Evolutionary conservation across 2,113 vertebrate species (phyloP), one percentile per base, ranked within the genome.

Genomic region (Tursiops truncatus): DNA sequence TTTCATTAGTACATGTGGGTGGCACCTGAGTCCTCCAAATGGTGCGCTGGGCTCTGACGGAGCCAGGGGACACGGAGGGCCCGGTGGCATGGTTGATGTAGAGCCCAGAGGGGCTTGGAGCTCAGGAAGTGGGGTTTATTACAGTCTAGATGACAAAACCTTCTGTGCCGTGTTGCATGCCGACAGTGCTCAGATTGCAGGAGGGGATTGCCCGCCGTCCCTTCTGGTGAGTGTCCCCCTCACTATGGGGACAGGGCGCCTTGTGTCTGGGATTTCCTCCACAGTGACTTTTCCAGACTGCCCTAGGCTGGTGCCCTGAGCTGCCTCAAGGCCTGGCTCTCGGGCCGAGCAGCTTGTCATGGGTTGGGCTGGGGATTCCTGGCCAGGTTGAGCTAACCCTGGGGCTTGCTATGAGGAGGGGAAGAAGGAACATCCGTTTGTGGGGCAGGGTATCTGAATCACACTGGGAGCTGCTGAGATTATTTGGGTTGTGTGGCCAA

Each of bases 81-180:
- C 0, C 14, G 89, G 17, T 7, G 0, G 53, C 1, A 1, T 2
- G 63, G 76, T 56, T 31, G 62, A 60, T 68, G 60, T 10, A 23
- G 68, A 81, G 4, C 18, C 67, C 1, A 3, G 92, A 97, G 92
- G 79, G 73, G 62, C 70, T 2, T 8, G 33, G 92, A 15, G 76
- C 65, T 85, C 94, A 89, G 97, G 96, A 95, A 93, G 67, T 10
- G 25, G 53, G 50, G 53, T 97, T 98, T 97, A 98, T 97, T 97
- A 56, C 36, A n/a, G 38, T 18, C 95, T 92, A 97, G 82, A 98
- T 97, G 97, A 97, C 97, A 97, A 98, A 98, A 98, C 95, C 98
- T 97, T 65, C 97, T 98, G 98, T 87, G 95, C 65, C 0, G 31
- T 36, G 77, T 3, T 73, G 82, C 87, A 7, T 0, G 17, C 36